Evolutionary conservation across 2,888 invertebrate species (phyloP).

Genomic region (Drosophila nr. perissopoda): DNA sequence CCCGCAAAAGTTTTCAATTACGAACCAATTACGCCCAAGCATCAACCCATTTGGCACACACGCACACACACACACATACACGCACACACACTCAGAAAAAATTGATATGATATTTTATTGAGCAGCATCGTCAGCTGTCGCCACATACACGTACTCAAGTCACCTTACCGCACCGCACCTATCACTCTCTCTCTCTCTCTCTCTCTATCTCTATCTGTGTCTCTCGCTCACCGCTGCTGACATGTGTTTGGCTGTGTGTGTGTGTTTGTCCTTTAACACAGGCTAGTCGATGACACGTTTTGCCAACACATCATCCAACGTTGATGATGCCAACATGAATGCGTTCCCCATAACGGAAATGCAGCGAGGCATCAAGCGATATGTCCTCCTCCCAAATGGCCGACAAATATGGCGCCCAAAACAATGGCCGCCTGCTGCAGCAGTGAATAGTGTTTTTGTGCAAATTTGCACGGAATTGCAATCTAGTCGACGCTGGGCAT

Average conservation of each 20-base stretch:
- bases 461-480: conserved; percentile 66
- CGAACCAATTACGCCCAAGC: conserved; percentile 70
- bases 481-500: conserved; percentile 31
- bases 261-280: conserved; percentile 26
- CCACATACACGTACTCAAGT: conserved; percentile 3
- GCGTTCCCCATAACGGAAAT: conserved; percentile 70
- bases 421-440: conserved; percentile 52
- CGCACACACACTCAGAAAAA: conserved; percentile 11
- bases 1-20: conserved; percentile 79
- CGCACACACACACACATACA: conserved; percentile 7
- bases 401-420: conserved; percentile 69
- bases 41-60: conserved; percentile 45
- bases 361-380: conserved; percentile 38
- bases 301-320: conserved; percentile 75
- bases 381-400: conserved; percentile 38
- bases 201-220: neutral
- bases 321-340: conserved; percentile 67
- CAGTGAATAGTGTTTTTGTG: conserved; percentile 56
- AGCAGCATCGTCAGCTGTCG: conserved; percentile 42
- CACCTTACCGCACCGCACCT: neutral
- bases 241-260: conserved; percentile 3
- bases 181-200: neutral
- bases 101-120: conserved; percentile 62
- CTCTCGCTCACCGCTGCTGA: neutral
- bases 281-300: conserved; percentile 69